Evolutionary conservation across 2,888 invertebrate species (phyloP).

Genomic region (Drosophila trichaetosa): DNA sequence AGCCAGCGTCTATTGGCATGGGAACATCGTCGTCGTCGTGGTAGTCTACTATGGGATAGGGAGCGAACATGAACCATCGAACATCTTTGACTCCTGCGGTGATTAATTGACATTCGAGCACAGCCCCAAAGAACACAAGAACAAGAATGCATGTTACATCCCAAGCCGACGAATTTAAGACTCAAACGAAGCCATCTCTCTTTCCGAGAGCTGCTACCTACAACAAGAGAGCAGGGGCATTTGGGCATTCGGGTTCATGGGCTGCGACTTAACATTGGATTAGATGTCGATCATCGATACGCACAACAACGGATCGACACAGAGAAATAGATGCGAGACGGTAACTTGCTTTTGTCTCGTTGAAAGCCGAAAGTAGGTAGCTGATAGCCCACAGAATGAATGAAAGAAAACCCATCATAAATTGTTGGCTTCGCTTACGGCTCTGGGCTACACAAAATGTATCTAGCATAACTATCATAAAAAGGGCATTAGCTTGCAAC

Average conservation of each 20-base stretch:
- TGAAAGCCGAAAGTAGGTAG: slow-evolving; percentile 59
- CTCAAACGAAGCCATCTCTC: slow-evolving; percentile 19
- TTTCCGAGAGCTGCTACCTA: slow-evolving; percentile 31
- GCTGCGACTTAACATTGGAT: slow-evolving; percentile 67
- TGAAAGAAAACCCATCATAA: slow-evolving; percentile 54
- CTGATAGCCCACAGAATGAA: slow-evolving; percentile 17
- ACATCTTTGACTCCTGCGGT: slow-evolving; percentile 78
- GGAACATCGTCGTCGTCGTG: slow-evolving; percentile 41
- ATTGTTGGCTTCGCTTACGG: slow-evolving; percentile 57
- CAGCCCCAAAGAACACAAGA: slow-evolving; percentile 30
- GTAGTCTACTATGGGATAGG: slow-evolving; percentile 14
- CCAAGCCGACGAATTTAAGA: slow-evolving; percentile 18
- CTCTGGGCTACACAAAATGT: slow-evolving; percentile 19
- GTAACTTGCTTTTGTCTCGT: slow-evolving; percentile 35
- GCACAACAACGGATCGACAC: slow-evolving; percentile 36
- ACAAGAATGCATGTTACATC: slow-evolving; percentile 36
- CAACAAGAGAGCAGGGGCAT: slow-evolving; percentile 1
- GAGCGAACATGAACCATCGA: slow-evolving; percentile 49
- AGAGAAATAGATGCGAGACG: slow-evolving; percentile 23
- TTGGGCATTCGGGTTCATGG: slow-evolving; percentile 54
- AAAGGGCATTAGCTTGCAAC: slow-evolving; percentile 63
- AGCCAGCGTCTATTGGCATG: slow-evolving; percentile 56
- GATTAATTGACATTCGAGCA: slow-evolving; percentile 74
- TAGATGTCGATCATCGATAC: slow-evolving; percentile 75
- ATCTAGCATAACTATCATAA: slow-evolving; percentile 19